Evolutionary conservation across 1,140 invertebrate genomes (phyloP), one percentile per base, ranked within the genome.

Genomic region (Vollenhovia emeryi): DNA sequence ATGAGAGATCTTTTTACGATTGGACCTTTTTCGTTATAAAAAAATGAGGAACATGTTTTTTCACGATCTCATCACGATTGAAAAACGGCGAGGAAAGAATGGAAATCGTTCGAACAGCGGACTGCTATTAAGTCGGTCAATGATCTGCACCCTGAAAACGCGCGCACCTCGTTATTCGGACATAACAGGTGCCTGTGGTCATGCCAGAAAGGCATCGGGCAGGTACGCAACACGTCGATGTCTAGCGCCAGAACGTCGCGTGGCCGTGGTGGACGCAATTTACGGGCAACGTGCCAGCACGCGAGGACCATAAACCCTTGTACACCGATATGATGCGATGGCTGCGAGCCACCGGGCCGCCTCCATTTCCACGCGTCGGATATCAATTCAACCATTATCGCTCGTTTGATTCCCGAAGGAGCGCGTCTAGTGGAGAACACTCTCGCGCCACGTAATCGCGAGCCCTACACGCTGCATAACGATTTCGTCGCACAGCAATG

Each of bases 231-330:
- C 66, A 82, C 50, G 78, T 78, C 59, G 75, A 43, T 27, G 66
- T 82, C 48, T 68, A 68, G 11, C 30, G 33, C n/a, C 50, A 52
- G 43, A 82, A 82, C 24, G 52, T 73, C 66, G 66, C 48, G 62
- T 52, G 50, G 50, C 43, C 76, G 40, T 43, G 64, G 64, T 86
- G 69, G 62, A 57, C 27, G 62, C 87, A 88, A 89, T 89, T 89
- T 89, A 89, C 84, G 78, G 88, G 87, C 88, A 89, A 84, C 84
- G 88, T 90, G 88, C 89, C 89, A 90, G 78, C 88, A 79, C 76
- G 76, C 45, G 86, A 84, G 52, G 52, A 87, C 82, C 86, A 86
- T 90, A 87, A 90, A 90, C 86, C 69, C 85, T 85, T 82, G 89
- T 89, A 89, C 69, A 85, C 45, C 76, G 88, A 90, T 90, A 82